phyloP scores from a whole-genome alignment of 2,797 vertebrate genomes.

The Crocidura indochinensis region DNA sequence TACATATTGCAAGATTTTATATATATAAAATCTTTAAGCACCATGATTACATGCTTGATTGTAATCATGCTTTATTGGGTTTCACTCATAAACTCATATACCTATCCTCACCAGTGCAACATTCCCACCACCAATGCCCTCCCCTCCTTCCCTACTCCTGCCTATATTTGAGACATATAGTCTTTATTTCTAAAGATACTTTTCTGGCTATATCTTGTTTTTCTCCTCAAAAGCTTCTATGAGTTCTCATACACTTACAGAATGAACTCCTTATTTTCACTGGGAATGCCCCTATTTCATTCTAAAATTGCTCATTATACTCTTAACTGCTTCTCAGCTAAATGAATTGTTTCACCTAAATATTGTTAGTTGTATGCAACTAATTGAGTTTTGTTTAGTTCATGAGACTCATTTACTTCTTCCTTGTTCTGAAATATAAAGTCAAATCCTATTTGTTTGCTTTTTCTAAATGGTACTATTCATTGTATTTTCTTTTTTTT shows the following conservation, averaged over 20 bases:
- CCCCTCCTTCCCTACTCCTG: too few relatives aligned
- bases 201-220: too few relatives aligned
- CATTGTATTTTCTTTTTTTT: too few relatives aligned
- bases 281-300: background rate
- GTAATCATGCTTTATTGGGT: too few relatives aligned
- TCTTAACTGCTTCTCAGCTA: background rate
- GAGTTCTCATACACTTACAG: background rate
- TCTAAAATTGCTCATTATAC: background rate
- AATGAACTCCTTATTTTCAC: background rate
- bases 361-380: background rate
- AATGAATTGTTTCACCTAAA: background rate
- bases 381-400: background rate
- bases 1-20: too few relatives aligned
- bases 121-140: too few relatives aligned
- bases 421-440: background rate
- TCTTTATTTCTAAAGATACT: background rate
- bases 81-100: too few relatives aligned
- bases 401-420: background rate
- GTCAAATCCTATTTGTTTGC: slow-evolving; percentile 9
- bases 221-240: background rate
- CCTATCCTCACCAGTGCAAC: too few relatives aligned
- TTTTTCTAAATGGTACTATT: background rate
- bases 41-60: too few relatives aligned
- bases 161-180: background rate
- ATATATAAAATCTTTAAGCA: too few relatives aligned